These are phyloP conservation scores for Heterocephalus glaber DNA, from an alignment of 2,113 vertebrate genomes.

Conservation along the genomic window DNA sequence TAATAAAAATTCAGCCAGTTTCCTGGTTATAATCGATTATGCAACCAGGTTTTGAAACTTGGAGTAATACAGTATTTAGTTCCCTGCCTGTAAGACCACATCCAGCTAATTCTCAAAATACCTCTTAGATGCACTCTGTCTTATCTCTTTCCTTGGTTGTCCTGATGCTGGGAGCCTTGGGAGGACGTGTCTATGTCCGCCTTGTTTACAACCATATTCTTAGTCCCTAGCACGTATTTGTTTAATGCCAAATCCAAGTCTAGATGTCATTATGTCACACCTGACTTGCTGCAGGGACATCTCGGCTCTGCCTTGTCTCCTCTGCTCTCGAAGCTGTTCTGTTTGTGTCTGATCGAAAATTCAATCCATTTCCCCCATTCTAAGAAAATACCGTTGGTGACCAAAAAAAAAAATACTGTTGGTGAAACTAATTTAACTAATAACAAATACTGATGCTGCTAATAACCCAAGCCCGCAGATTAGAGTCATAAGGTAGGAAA, in stretches of 20 bases:
- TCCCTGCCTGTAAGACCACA: not conserved
- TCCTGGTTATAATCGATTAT: constrained; percentile 56
- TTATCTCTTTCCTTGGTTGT: not conserved
- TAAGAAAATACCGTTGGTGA: not conserved
- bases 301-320: not conserved
- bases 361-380: not conserved
- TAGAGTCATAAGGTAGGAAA: not conserved
- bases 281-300: not conserved
- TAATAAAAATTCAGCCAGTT: constrained; percentile 56
- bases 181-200: not conserved
- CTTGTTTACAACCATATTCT: not conserved
- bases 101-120: constrained; percentile 12
- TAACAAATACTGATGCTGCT: not conserved
- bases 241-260: not conserved
- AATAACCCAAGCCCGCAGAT: not conserved
- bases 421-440: not conserved
- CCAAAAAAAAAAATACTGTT: too few species aligned
- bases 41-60: constrained; percentile 16
- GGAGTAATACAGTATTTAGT: constrained; percentile 35
- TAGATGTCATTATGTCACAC: not conserved
- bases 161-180: not conserved
- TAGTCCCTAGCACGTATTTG: not conserved
- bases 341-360: not conserved
- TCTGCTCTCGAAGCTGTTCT: not conserved
- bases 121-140: not conserved